A percentile compares a stretch with the other conserved stretches of the same genome.
These are phyloP conservation scores for Watsonalla cultraria DNA, from an alignment of 2,888 invertebrate genomes.

Conservation along the genomic window DNA sequence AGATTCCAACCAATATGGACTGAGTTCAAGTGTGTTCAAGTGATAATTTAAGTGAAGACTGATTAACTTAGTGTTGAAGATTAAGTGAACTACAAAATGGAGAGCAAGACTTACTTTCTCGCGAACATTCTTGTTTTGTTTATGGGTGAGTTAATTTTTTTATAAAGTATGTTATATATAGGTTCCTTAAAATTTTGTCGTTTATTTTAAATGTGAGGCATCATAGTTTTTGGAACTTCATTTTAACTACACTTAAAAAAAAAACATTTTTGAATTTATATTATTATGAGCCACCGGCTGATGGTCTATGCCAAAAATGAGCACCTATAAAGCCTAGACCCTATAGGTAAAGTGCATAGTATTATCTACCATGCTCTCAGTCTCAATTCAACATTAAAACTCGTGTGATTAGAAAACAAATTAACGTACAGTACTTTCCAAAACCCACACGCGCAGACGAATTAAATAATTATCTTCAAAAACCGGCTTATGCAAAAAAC, in stretches of 20 bases:
- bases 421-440: constrained; percentile 5
- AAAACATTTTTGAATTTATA: no score
- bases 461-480: neutral
- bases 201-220: no score
- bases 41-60: constrained; percentile 24
- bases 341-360: no score
- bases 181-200: no score
- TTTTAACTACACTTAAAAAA: no score
- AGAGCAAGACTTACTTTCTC: constrained; percentile 34
- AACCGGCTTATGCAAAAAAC: neutral
- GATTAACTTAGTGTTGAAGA: constrained; percentile 24
- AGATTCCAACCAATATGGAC: constrained; percentile 51
- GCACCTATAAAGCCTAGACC: no score
- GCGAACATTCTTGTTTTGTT: constrained; percentile 31
- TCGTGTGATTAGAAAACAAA: no score
- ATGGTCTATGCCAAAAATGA: no score
- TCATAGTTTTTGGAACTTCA: no score
- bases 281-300: no score
- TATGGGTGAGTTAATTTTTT: constrained; percentile 41
- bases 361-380: no score
- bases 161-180: constrained; percentile 1
- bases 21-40: constrained; percentile 28
- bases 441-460: neutral
- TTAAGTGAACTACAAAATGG: constrained; percentile 37
- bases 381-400: no score